Evolutionary conservation across 2,888 invertebrate genomes (phyloP).

Genomic region (Melinaea marsaeus): DNA sequence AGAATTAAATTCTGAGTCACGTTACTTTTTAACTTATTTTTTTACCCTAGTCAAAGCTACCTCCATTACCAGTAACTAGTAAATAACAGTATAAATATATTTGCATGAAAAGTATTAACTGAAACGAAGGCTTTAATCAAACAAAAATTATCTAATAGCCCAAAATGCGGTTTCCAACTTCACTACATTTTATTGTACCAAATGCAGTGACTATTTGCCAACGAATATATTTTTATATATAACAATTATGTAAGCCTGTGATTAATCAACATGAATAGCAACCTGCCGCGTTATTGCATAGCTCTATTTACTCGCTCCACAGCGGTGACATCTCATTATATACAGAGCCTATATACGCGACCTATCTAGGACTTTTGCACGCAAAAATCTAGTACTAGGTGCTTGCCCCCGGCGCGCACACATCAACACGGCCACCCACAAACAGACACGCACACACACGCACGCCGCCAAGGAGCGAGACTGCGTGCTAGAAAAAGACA

Average conservation of each 20-base stretch:
- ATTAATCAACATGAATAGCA: slow-evolving; percentile 69
- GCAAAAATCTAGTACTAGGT: slow-evolving; percentile 76
- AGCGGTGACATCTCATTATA: slow-evolving; percentile 73
- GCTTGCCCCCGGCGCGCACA: slow-evolving; percentile 53
- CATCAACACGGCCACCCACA: slow-evolving; percentile 32
- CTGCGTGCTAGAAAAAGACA: slow-evolving; percentile 73
- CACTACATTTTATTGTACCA: slow-evolving; percentile 32
- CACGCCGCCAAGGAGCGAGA: slow-evolving; percentile 53
- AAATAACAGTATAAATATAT: not conserved
- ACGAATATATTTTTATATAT: slow-evolving; percentile 39
- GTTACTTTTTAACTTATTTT: not conserved
- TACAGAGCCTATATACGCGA: slow-evolving; percentile 56
- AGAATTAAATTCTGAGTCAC: too few relatives aligned
- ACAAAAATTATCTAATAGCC: slow-evolving; percentile 30
- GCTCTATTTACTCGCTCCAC: slow-evolving; percentile 63
- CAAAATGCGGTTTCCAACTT: slow-evolving; percentile 25
- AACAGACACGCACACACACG: slow-evolving; percentile 42
- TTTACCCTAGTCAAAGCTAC: not conserved
- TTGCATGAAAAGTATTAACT: slow-evolving; percentile 13
- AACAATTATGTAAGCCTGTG: slow-evolving; percentile 55
- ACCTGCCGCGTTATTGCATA: slow-evolving; percentile 63
- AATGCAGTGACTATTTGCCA: slow-evolving; percentile 33
- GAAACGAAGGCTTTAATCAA: slow-evolving; percentile 17
- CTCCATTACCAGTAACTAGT: not conserved
- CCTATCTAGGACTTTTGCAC: slow-evolving; percentile 73